A percentile compares a stretch with the other conserved stretches of the same genome.
Evolutionary conservation across 1,140 invertebrate species (phyloP).

Genomic region (Pseudomyrmex flavicornis): DNA sequence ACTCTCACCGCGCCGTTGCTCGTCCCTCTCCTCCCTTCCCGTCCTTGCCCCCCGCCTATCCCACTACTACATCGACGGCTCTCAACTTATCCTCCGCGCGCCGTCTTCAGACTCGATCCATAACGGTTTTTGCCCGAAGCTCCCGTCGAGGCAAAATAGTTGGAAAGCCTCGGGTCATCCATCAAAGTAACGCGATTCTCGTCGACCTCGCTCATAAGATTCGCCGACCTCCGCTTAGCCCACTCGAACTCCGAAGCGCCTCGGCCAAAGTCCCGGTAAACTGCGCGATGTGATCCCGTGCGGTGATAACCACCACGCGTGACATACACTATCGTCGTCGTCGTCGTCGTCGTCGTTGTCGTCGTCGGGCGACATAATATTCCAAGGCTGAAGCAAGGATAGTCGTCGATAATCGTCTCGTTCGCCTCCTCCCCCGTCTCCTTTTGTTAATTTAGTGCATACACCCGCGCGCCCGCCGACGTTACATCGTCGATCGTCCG

Average conservation of each 20-base stretch:
- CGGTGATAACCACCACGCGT: slow-evolving; percentile 19
- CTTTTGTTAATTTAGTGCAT: slow-evolving; percentile 28
- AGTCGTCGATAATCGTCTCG: slow-evolving; percentile 14
- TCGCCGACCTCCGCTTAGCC: slow-evolving; percentile 65
- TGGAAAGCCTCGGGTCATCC: slow-evolving; percentile 71
- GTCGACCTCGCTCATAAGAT: slow-evolving; percentile 59
- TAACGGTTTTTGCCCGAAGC: slow-evolving; percentile 69
- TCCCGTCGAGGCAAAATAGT: slow-evolving; percentile 71
- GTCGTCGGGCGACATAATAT: slow-evolving; percentile 8
- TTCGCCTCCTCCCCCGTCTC: neutral
- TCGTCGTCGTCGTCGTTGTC: no score
- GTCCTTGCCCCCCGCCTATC: neutral
- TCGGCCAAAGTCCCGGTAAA: slow-evolving; percentile 19
- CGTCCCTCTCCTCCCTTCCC: neutral
- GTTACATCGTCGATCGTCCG: slow-evolving; percentile 26
- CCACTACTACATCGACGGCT: slow-evolving; percentile 46
- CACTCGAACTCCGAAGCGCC: slow-evolving; percentile 28
- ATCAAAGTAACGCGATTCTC: slow-evolving; percentile 72
- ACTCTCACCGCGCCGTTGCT: slow-evolving; percentile 70
- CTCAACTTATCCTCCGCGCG: slow-evolving; percentile 65
- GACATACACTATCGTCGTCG: slow-evolving; percentile 11
- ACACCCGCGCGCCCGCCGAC: neutral
- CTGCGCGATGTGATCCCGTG: neutral
- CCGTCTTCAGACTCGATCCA: slow-evolving; percentile 68
- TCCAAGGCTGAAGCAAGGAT: slow-evolving; percentile 29